Conservation (phyloP, 2,888 invertebrate genomes). For the Epistrophella euchroma region DNA sequence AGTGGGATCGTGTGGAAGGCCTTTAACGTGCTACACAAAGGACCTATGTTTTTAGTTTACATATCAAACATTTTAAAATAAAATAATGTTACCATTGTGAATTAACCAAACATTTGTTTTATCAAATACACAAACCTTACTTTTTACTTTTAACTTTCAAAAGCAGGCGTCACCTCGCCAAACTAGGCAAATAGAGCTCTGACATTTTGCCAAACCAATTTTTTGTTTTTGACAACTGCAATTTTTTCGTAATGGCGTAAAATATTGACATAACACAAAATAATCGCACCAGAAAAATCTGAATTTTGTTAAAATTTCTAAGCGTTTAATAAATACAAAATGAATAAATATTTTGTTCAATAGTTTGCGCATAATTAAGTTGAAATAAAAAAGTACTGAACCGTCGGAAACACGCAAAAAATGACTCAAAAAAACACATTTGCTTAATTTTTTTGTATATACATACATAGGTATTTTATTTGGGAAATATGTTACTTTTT, state of each 20-base stretch:
- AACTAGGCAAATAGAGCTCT: slow-evolving; percentile 65
- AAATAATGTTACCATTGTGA: slow-evolving; percentile 13
- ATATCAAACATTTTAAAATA: no score
- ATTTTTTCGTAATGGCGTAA: slow-evolving; percentile 75
- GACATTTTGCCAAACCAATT: slow-evolving; percentile 58
- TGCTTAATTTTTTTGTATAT: slow-evolving; percentile 17
- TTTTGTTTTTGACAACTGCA: slow-evolving; percentile 61
- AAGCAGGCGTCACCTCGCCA: background rate
- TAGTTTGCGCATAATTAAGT: background rate
- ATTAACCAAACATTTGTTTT: background rate
- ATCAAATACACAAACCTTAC: slow-evolving; percentile 25
- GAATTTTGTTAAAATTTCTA: slow-evolving; percentile 37
- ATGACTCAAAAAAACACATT: slow-evolving; percentile 9
- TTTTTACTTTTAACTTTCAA: background rate
- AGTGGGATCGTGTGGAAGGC: no score
- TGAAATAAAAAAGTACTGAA: slow-evolving; percentile 2
- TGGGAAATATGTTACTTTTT: slow-evolving; percentile 26
- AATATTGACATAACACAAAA: slow-evolving; percentile 73
- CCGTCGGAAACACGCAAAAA: background rate
- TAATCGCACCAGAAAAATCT: slow-evolving; percentile 39
- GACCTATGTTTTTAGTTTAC: no score
- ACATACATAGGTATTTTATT: slow-evolving; percentile 11
- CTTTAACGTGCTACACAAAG: no score
- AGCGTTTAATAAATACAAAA: slow-evolving; percentile 35
- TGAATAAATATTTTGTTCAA: slow-evolving; percentile 19